Base-by-base conservation (phyloP, 2,888 invertebrate genomes). In the Leucophenga montana region DNA sequence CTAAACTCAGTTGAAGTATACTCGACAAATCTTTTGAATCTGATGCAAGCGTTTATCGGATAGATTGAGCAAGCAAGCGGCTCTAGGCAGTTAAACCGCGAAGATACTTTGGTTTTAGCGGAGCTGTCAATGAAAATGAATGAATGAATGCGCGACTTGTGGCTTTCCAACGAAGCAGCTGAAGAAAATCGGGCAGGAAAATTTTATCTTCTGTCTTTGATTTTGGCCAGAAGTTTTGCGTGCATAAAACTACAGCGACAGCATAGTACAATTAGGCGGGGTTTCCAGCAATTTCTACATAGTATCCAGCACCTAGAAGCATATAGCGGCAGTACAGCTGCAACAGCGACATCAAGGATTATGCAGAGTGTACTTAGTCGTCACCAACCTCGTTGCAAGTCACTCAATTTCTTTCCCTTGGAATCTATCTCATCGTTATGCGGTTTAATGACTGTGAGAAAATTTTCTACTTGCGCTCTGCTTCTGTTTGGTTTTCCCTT, bases 211-310 rank as follows among this genome's bases (percentile, higher is more conserved):
- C 18, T 5, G 13, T 22, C 18, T 22, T 22, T 56, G 56, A 22
- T 56, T 56, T 56, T 56, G 39, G 3, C 18, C 16, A 57, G 22
- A 22, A 57, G 57, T 31, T 57, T 27, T 27, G 27, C 57, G 14
- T 13, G 57, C 31, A n/a, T 31, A 57, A 50, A 59, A 14, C 62
- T 39, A 22, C 79, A 67, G 68, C 74, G 80, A 73, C 79, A 80
- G 71, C 77, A 77, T 77, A 80, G 78, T 75, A 77, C 78, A 79
- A 82, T 82, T 75, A 75, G 75, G 73, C 77, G 71, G 67, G 73
- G 73, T 73, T 72, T 72, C 16, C 39, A 66, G 68, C 70, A 48
- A 39, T 48, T 39, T 1, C 39, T 39, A 39, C 11, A 39, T 39
- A 39, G 39, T 39, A 39, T 3, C 39, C 39, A 39, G 9, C 33